Evolutionary conservation across 2,888 invertebrate genomes (phyloP).

Genomic region (Eurytoma californica): DNA sequence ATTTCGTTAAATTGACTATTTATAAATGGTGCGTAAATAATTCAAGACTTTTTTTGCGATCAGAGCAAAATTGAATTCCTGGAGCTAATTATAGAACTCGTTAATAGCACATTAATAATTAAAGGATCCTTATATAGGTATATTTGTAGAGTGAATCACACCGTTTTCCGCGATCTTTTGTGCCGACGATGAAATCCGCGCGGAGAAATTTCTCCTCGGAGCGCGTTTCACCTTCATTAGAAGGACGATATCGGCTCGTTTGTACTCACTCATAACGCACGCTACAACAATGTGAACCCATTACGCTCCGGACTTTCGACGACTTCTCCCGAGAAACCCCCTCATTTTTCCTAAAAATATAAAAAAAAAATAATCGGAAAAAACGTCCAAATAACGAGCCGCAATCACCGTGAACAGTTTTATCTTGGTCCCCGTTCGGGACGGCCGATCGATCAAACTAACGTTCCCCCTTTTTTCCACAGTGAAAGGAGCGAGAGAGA

Average conservation of each 20-base stretch:
- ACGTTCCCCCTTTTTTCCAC: neutral
- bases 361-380: no score
- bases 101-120: neutral
- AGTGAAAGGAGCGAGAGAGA: constrained; percentile 46
- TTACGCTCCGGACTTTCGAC: neutral
- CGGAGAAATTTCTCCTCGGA: constrained; percentile 33
- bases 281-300: neutral
- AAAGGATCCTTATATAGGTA: neutral
- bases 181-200: constrained; percentile 4
- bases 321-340: neutral
- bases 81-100: constrained; percentile 1
- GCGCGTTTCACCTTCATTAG: constrained; percentile 40
- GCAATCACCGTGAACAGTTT: neutral
- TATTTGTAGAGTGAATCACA: constrained; percentile 38
- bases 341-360: no score
- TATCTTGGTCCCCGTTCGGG: neutral
- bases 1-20: neutral
- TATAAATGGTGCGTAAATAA: neutral
- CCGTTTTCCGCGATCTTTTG: constrained; percentile 17
- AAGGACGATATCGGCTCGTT: constrained; percentile 45
- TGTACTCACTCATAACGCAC: neutral
- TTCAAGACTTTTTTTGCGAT: neutral
- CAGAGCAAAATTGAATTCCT: neutral
- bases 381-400: no score
- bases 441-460: constrained; percentile 25